phyloP scores from a whole-genome alignment of 2,888 invertebrate species.

The Orchestes rusci region DNA sequence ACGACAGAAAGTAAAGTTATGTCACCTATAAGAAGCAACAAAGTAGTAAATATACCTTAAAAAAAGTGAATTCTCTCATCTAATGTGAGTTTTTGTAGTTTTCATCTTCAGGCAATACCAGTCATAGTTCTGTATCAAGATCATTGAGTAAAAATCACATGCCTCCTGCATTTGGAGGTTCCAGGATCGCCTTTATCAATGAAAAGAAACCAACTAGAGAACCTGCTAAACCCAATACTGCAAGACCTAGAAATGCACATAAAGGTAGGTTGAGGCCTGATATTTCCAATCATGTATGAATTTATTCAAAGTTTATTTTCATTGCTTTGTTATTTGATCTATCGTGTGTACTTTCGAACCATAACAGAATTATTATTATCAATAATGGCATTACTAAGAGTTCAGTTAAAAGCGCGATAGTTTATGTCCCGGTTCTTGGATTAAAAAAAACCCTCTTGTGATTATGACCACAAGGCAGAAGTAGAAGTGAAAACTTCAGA shows the following conservation, averaged over 20 bases:
- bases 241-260: slow-evolving; percentile 41
- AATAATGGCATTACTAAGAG: too few relatives aligned
- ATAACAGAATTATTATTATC: too few relatives aligned
- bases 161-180: slow-evolving; percentile 32
- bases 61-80: not conserved
- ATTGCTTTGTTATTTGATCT: too few relatives aligned
- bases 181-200: slow-evolving; percentile 41
- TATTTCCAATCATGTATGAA: too few relatives aligned
- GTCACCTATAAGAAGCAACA: slow-evolving; percentile 41
- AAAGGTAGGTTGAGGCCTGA: slow-evolving; percentile 41
- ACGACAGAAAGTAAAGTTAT: slow-evolving; percentile 40
- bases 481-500: too few relatives aligned
- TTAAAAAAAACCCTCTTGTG: too few relatives aligned
- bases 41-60: slow-evolving; percentile 33
- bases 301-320: not conserved
- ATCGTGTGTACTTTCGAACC: too few relatives aligned
- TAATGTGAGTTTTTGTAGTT: slow-evolving; percentile 32
- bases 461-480: too few relatives aligned
- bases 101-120: slow-evolving; percentile 43
- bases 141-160: slow-evolving; percentile 30
- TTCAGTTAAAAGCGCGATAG: too few relatives aligned
- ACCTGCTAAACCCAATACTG: slow-evolving; percentile 31
- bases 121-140: slow-evolving; percentile 41
- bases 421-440: too few relatives aligned
- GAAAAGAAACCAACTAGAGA: slow-evolving; percentile 38